Base-by-base conservation (phyloP, 2,113 vertebrate genomes). In the Atherinomorus stipes region DNA sequence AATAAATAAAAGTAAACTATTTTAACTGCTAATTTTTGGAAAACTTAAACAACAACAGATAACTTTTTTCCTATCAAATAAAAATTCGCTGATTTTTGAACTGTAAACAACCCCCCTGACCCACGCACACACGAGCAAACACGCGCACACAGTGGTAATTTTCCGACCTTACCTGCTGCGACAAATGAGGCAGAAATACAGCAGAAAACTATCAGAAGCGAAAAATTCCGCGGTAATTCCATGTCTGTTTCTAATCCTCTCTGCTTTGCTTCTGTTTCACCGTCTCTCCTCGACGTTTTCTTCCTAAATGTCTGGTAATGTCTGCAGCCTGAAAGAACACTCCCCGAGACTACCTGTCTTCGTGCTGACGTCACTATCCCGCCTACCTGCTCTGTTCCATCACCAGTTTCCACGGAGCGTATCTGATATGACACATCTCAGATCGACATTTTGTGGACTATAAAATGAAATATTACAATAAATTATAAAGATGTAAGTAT, bases 331-430 rank as follows among this genome's bases (percentile, higher is more conserved):
- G 2, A 18, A 8, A 34, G 56, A 81, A 52, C 84, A 83, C 91
- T 34, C 91, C 91, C 80, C 54, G 88, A 90, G 78, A 87, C 65
- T 84, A 88, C 85, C 87, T 90, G 71, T 0, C 0, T 0, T 1
- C 0, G 0, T 25, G 11, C 7, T 11, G 2, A 21, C 76, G 85
- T 83, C 83, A 84, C 0, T 0, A 21, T 11, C 22, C 19, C 40
- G 42, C 72, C 58, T 11, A 64, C 68, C 26, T 11, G 28, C 31
- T 52, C 13, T 22, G 22, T 11, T 21, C 61, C 8, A 2, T 23
- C 8, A 11, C 0, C 7, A 9, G 51, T 68, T 71, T 49, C 71
- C 2, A 15, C 40, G 1, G 50, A 7, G 11, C 31, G 40, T 12
- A n/a, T 7, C 44, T 47, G 5, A 7, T 2, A 3, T 15, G 12